These are phyloP conservation scores for Procapra przewalskii DNA, from an alignment of 2,113 vertebrate species.

Conservation along the genomic window DNA sequence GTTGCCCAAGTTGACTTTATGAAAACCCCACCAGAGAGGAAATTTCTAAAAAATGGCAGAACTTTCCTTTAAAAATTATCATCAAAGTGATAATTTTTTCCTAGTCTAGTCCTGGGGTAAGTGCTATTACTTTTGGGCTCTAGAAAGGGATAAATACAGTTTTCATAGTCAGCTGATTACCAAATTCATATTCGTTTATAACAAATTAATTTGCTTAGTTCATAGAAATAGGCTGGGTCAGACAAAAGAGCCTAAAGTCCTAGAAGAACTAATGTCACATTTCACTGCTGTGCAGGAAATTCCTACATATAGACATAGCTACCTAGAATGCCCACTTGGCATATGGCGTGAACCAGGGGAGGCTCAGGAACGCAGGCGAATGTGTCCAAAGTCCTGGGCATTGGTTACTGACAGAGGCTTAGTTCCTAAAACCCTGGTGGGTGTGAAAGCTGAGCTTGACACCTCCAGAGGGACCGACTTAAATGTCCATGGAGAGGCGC, in stretches of 20 bases:
- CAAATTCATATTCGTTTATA: neutral
- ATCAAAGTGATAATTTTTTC: neutral
- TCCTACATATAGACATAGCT: neutral
- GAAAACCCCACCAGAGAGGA: neutral
- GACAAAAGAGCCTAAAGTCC: neutral
- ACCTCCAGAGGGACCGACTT: neutral
- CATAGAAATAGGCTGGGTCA: neutral
- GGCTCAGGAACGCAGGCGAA: neutral
- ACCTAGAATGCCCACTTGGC: neutral
- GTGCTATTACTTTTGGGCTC: neutral
- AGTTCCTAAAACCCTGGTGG: fast-evolving
- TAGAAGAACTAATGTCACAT: neutral
- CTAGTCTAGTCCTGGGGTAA: neutral
- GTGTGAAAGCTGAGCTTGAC: neutral
- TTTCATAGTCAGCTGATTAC: neutral
- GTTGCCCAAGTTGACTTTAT: neutral
- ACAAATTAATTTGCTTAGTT: neutral
- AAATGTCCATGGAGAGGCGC: neutral
- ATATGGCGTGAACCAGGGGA: neutral
- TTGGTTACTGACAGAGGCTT: neutral
- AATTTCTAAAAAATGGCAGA: neutral
- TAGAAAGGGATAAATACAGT: neutral
- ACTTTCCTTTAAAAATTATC: neutral
- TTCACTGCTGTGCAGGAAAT: neutral
- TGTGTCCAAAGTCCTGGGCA: neutral